phyloP scores from a whole-genome alignment of 2,797 vertebrate species.

The Zalophus californianus region DNA sequence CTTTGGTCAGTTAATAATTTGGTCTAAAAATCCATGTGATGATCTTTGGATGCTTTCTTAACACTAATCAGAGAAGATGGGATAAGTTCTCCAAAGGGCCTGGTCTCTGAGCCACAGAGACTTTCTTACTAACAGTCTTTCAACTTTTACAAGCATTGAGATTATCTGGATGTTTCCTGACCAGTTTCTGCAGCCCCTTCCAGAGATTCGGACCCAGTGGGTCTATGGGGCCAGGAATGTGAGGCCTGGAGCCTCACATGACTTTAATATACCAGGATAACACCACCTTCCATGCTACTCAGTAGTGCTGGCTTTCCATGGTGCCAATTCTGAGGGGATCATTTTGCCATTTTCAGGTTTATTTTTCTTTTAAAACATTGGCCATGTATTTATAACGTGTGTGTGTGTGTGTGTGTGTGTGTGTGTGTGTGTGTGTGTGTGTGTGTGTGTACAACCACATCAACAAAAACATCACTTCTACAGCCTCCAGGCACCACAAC shows the following conservation, averaged over 20 bases:
- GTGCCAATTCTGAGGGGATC: background rate
- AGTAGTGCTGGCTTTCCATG: background rate
- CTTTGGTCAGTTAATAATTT: background rate
- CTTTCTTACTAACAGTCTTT: background rate
- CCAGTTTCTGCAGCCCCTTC: background rate
- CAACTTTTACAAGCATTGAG: background rate
- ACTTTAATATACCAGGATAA: background rate
- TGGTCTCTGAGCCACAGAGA: background rate
- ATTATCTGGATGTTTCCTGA: background rate
- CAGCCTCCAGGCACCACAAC: background rate
- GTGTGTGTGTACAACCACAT: background rate
- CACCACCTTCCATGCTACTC: background rate
- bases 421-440: too few relatives aligned
- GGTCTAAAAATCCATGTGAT: background rate
- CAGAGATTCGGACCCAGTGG: background rate
- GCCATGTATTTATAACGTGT: background rate
- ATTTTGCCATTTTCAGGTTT: background rate
- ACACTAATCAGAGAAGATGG: background rate
- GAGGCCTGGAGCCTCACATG: background rate
- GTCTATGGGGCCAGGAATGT: background rate
- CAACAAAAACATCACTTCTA: background rate
- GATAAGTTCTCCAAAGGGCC: background rate
- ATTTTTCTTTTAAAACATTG: background rate
- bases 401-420: background rate
- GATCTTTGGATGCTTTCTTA: background rate